Evolutionary conservation across 2,888 invertebrate species (phyloP).

Genomic region (Archips crataeganus): DNA sequence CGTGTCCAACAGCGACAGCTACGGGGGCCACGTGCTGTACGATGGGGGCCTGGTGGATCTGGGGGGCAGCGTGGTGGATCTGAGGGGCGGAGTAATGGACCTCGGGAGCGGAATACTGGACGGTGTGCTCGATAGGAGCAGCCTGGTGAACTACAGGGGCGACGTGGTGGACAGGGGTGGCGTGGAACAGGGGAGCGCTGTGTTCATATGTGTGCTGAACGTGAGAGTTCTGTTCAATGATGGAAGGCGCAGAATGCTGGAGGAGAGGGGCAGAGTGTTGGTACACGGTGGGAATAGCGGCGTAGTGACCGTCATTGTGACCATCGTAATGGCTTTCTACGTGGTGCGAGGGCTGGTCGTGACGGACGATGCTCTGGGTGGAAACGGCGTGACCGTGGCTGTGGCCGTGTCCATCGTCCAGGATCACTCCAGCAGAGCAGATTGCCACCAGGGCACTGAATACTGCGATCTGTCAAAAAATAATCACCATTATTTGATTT

Average conservation of each 20-base stretch:
- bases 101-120: slow-evolving; percentile 34
- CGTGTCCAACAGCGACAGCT: slow-evolving; percentile 57
- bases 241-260: neutral
- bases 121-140: slow-evolving; percentile 46
- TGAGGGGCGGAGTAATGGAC: slow-evolving; percentile 40
- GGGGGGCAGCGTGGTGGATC: slow-evolving; percentile 43
- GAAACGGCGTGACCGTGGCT: slow-evolving; percentile 63
- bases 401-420: slow-evolving; percentile 66
- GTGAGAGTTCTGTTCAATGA: neutral
- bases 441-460: slow-evolving; percentile 74
- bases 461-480: slow-evolving; percentile 69
- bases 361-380: slow-evolving; percentile 76
- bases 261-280: slow-evolving; percentile 36
- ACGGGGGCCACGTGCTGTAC: slow-evolving; percentile 59
- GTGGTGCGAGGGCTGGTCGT: slow-evolving; percentile 68
- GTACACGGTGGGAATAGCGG: slow-evolving; percentile 49
- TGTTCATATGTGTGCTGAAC: slow-evolving; percentile 32
- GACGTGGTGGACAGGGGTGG: slow-evolving; percentile 40
- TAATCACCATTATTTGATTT: neutral
- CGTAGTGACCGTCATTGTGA: slow-evolving; percentile 50
- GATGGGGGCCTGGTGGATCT: slow-evolving; percentile 46
- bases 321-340: slow-evolving; percentile 44
- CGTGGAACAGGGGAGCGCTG: slow-evolving; percentile 35
- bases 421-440: slow-evolving; percentile 76
- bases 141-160: slow-evolving; percentile 41